Base-by-base conservation (phyloP, 2,888 invertebrate species). In the Melanostoma scalare region DNA sequence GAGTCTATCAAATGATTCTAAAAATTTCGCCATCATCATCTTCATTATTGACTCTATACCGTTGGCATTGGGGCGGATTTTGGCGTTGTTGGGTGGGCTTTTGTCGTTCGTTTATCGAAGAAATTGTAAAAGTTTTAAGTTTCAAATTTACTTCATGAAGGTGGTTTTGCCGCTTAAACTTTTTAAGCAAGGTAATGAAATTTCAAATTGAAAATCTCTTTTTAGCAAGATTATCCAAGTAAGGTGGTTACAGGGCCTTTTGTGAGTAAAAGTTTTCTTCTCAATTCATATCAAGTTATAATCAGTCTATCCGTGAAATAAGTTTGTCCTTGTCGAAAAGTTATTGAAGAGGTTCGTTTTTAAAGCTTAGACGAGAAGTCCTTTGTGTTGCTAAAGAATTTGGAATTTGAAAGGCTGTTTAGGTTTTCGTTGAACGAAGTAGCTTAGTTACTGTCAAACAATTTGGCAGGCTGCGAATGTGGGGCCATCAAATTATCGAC, bases 71-170 rank as follows among this genome's bases (percentile, higher is more conserved):
- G 20, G 20, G 20, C 20, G 20, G 20, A 20, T 20, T 20, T 20
- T 20, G 20, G 1, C 20, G 20, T 20, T 20, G 20, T 20, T 20
- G 46, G 5, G n/a, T 20, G 60, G 38, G 44, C 33, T 9, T 55
- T 46, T 53, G 58, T 42, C 68, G 63, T 60, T 68, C 48, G 30
- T 63, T 65, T 56, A 67, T 75, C 50, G 73, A 77, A 73, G 73
- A 77, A 82, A 78, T 77, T 82, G 72, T 56, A 56, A 77, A 73
- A 78, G 52, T 71, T 82, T 63, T 44, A 20, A 31, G 46, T 58
- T 73, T 73, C 38, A 35, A 77, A 77, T 68, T 82, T 48, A 72
- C 67, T 76, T 72, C 58, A 69, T 6, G 63, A 46, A 9, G 20
- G 42, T 33, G 33, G 30, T 31, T 20, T 20, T 20, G 20, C 20